A percentile compares a stretch with the other conserved stretches of the same genome.
These are phyloP conservation scores for Leptodirus hochenwartii DNA, from an alignment of 2,888 invertebrate species.

Conservation along the genomic window DNA sequence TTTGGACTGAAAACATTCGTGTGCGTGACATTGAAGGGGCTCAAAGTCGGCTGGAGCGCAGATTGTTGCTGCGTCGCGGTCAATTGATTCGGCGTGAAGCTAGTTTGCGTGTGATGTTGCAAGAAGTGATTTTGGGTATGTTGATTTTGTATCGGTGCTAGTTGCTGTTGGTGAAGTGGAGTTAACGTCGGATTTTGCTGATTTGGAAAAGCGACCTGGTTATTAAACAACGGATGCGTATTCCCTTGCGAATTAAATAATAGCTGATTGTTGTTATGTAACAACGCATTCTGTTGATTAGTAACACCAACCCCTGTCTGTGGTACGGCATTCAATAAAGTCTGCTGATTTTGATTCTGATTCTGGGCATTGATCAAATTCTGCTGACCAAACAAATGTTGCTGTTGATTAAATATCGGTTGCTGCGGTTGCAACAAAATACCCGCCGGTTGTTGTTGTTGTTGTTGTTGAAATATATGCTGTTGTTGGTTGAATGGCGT, in stretches of 20 bases:
- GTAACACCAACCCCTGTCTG: no score
- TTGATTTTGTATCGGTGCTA: conserved; percentile 7
- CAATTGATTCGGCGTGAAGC: conserved; percentile 21
- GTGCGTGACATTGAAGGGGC: conserved; percentile 24
- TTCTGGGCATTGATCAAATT: no score
- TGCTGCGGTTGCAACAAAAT: conserved; percentile 3
- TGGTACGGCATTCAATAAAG: no score
- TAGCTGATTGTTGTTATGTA: no score
- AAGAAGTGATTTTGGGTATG: conserved; percentile 11
- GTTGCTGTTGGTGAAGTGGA: conserved; percentile 8
- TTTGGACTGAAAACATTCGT: no score
- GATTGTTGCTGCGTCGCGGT: conserved; percentile 16
- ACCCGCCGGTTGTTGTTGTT: conserved; percentile 4
- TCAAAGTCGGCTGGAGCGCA: conserved; percentile 27
- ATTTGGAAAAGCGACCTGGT: no score
- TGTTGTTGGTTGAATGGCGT: conserved; percentile 6
- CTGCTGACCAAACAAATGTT: no score
- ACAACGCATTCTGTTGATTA: no score
- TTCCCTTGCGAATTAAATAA: no score
- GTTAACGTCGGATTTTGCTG: conserved; percentile 5
- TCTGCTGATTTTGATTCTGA: no score
- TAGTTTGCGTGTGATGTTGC: conserved; percentile 26
- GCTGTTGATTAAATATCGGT: conserved; percentile 1
- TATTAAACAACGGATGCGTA: no score
- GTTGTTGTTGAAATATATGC: background rate